Evolutionary conservation across 2,888 invertebrate genomes (phyloP).

Genomic region (Itoplectis maculator): DNA sequence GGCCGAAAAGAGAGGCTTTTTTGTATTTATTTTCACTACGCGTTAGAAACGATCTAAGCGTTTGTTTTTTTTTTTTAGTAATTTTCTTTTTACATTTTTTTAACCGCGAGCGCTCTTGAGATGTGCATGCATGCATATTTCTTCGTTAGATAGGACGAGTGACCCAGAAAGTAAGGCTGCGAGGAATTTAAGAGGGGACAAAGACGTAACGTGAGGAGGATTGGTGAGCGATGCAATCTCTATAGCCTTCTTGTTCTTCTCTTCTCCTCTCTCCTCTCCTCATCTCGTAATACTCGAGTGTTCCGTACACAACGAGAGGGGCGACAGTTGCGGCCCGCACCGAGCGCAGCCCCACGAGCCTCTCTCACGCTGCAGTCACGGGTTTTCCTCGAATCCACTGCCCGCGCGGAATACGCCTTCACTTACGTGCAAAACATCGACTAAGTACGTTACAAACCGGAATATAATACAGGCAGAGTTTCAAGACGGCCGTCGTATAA

Average conservation of each 20-base stretch:
- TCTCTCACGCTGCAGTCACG: slow-evolving; percentile 19
- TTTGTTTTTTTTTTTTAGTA: neutral
- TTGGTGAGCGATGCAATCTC: slow-evolving; percentile 49
- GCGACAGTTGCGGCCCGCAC: slow-evolving; percentile 15
- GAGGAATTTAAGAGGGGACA: slow-evolving; percentile 32
- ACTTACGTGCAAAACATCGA: slow-evolving; percentile 19
- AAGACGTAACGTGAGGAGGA: slow-evolving; percentile 32
- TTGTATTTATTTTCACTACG: neutral
- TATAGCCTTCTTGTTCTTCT: slow-evolving; percentile 28
- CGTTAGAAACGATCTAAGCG: neutral
- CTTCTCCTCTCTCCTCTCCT: slow-evolving; percentile 20
- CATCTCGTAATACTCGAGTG: slow-evolving; percentile 32
- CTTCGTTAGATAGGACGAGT: slow-evolving; percentile 26
- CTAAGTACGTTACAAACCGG: slow-evolving; percentile 44
- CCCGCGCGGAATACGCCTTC: neutral
- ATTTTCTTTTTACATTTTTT: neutral
- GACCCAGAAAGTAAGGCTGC: slow-evolving; percentile 49
- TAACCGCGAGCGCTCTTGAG: neutral
- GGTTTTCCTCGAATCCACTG: slow-evolving; percentile 18
- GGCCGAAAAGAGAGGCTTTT: neutral
- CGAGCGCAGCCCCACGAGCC: neutral
- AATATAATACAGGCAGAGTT: slow-evolving; percentile 42
- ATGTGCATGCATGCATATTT: slow-evolving; percentile 22
- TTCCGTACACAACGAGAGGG: slow-evolving; percentile 22
- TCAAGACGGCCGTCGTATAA: slow-evolving; percentile 56